phyloP scores from a whole-genome alignment of 2,113 vertebrate species.

The Hylia prasina region DNA sequence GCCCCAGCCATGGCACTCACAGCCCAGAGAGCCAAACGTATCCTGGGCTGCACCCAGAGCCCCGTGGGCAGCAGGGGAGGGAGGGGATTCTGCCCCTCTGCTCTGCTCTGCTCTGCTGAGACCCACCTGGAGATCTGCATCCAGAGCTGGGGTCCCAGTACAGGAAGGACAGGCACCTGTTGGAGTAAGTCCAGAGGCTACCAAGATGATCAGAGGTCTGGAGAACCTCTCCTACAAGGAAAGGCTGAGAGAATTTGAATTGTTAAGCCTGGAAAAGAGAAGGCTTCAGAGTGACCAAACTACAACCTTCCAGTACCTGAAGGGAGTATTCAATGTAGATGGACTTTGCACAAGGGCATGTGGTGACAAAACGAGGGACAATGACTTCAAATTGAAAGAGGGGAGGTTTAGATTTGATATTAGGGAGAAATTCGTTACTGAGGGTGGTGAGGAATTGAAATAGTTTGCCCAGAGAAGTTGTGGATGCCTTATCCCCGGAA shows the following conservation, averaged over 20 bases:
- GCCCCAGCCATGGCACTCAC: neutral
- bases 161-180: accelerated
- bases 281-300: neutral
- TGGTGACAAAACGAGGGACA: neutral
- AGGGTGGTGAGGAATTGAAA: neutral
- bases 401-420: neutral
- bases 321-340: neutral
- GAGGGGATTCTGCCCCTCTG: neutral
- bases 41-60: neutral
- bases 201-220: neutral
- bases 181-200: neutral
- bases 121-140: neutral
- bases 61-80: neutral
- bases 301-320: neutral
- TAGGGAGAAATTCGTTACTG: neutral
- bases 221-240: neutral
- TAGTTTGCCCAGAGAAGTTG: neutral
- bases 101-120: neutral
- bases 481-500: neutral
- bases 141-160: neutral
- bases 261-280: neutral
- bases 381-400: neutral
- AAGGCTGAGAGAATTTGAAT: neutral
- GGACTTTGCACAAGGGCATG: neutral
- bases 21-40: neutral